phyloP scores from a whole-genome alignment of 2,888 invertebrate genomes.

The Melolontha melolontha region DNA sequence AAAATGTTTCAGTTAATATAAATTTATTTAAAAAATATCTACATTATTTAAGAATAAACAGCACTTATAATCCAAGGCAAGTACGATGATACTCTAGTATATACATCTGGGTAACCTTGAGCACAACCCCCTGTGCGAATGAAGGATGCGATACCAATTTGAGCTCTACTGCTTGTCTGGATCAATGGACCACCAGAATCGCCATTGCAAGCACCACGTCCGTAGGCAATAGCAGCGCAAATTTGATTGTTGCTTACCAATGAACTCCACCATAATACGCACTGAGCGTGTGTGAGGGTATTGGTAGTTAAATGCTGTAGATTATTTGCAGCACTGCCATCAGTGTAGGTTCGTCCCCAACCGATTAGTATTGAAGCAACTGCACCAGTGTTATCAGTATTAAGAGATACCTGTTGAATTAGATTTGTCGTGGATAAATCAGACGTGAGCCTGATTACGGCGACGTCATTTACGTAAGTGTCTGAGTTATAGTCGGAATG shows the following conservation, averaged over 20 bases:
- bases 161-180: constrained; percentile 54
- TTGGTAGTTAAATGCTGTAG: constrained; percentile 69
- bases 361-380: constrained; percentile 42
- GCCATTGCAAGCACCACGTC: constrained; percentile 73
- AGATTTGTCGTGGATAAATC: constrained; percentile 41
- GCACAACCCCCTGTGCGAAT: constrained; percentile 65
- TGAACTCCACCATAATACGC: constrained; percentile 63
- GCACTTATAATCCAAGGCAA: constrained; percentile 28
- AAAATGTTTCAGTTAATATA: too few relatives aligned
- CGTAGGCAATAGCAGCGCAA: constrained; percentile 68
- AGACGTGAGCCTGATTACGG: constrained; percentile 44
- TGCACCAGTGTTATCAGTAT: constrained; percentile 36
- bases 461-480: constrained; percentile 49
- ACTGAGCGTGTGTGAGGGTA: constrained; percentile 67
- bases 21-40: too few relatives aligned
- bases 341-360: constrained; percentile 64
- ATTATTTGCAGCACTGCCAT: constrained; percentile 68
- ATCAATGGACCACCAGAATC: constrained; percentile 67
- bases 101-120: constrained; percentile 69
- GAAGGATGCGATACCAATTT: constrained; percentile 34
- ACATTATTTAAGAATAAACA: constrained; percentile 11
- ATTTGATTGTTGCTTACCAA: constrained; percentile 65
- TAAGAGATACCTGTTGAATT: constrained; percentile 45
- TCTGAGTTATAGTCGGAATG: constrained; percentile 64
- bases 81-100: constrained; percentile 58